Base-by-base conservation (phyloP, 2,888 invertebrate species). In the Yponomeuta sedellus region DNA sequence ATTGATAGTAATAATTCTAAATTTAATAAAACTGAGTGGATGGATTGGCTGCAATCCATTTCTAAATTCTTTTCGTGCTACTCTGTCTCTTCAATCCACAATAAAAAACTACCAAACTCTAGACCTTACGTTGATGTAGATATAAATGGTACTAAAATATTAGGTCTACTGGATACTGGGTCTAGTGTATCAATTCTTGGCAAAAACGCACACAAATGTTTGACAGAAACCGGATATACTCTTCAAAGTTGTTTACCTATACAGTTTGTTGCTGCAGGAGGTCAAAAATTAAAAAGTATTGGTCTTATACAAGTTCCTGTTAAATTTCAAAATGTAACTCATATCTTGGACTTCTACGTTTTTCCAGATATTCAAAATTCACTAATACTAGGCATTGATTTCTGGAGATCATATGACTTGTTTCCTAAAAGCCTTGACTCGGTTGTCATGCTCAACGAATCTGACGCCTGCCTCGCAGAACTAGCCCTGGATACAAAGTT, bases 81-180 rank as follows among this genome's bases (percentile, higher is more conserved):
- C 25, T 25, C 25, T 25, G 25, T 25, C 25, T 64, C 52, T 66
- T 20, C 22, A 69, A 34, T 16, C 28, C 20, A 67, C 67, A 40
- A 62, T 64, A 10, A 20, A 3, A 12, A 67, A 68, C 28, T 69
- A 25, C 25, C 25, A 25, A 25, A 70, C 65, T 10, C 63, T 25
- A 61, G 74, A 0, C 71, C 72, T n/a, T 71, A 71, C 56, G 67
- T 68, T 10, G 67, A 63, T 10, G 56, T 72, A 3, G 40, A 52
- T 25, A 65, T 69, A 34, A 64, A 44, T 57, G 34, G 66, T 44
- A 12, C 40, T 12, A 3, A 57, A 5, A 8, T 67, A 11, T 66
- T 3, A 39, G 73, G 72, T 0, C 34, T 74, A 25, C 61, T 73
- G 2, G 73, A 73, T 65, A 69, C 72, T 19, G 73, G 74, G 11